Conservation (phyloP, 2,113 vertebrate genomes). For the Boleophthalmus pectinirostris region DNA sequence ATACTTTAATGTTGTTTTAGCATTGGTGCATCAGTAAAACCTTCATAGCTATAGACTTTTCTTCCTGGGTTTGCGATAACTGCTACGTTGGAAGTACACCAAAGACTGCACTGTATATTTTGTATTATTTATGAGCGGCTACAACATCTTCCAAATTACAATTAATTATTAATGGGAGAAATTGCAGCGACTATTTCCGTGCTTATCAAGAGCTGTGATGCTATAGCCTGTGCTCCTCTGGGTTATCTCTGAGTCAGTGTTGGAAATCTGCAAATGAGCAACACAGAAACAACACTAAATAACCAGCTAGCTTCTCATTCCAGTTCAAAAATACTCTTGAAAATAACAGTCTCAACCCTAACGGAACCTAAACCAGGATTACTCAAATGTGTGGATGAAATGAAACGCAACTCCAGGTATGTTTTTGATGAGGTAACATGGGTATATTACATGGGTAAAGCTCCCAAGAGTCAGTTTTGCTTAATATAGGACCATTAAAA, state of each 20-base stretch:
- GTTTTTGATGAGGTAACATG: no score
- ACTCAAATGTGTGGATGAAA: no score
- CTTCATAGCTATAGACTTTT: not conserved
- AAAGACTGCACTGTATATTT: slow-evolving; percentile 2
- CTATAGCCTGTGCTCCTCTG: not conserved
- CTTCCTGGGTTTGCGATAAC: not conserved
- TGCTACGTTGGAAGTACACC: not conserved
- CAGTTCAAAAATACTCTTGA: not conserved
- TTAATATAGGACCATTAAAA: no score
- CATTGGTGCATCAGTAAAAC: not conserved
- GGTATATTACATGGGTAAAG: no score
- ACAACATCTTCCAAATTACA: not conserved
- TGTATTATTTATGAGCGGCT: slow-evolving; percentile 4
- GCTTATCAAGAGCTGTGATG: not conserved
- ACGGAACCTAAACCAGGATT: no score
- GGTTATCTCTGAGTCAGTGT: not conserved
- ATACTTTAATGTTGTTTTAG: no score
- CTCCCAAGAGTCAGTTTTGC: no score
- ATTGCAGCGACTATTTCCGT: not conserved
- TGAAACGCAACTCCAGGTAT: no score
- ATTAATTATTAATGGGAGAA: slow-evolving; percentile 5
- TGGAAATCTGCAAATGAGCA: not conserved
- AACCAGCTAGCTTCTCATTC: not conserved
- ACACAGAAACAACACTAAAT: not conserved
- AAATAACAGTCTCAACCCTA: not conserved